Evolutionary conservation across 2,797 vertebrate species (phyloP).

Genomic region (Tapera naevia): DNA sequence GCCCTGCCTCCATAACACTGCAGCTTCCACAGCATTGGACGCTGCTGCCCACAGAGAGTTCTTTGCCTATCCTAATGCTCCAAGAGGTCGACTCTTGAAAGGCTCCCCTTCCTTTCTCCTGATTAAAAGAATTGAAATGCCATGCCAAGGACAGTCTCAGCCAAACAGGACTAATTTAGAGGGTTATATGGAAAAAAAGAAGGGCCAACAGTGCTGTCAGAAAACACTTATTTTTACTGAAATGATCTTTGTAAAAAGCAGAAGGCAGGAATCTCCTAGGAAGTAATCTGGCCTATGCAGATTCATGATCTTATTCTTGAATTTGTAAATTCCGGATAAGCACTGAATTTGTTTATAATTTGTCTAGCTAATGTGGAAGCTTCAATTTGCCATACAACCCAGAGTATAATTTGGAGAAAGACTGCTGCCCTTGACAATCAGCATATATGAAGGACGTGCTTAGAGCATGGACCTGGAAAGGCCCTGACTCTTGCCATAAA

Average conservation of each 20-base stretch:
- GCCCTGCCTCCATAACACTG: fast-evolving
- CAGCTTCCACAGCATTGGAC: fast-evolving
- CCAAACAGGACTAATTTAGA: neutral
- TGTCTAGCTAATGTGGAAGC: neutral
- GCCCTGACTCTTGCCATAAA: neutral
- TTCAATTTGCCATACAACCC: neutral
- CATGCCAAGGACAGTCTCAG: neutral
- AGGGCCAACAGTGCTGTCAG: neutral
- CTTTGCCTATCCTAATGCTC: neutral
- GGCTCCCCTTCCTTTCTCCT: neutral
- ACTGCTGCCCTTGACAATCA: neutral
- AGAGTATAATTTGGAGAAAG: neutral
- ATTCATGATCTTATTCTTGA: neutral
- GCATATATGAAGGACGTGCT: neutral
- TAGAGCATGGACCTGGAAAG: neutral
- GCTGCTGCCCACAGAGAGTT: neutral
- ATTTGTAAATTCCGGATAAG: neutral
- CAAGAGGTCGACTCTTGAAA: neutral
- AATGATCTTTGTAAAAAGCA: neutral
- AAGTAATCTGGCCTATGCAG: neutral
- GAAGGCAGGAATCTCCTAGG: neutral
- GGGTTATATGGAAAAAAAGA: neutral
- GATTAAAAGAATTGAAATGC: neutral
- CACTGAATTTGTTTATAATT: fast-evolving
- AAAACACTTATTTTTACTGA: neutral